Conservation (phyloP, 2,888 invertebrate species). For the Heterodera filipjevi region DNA sequence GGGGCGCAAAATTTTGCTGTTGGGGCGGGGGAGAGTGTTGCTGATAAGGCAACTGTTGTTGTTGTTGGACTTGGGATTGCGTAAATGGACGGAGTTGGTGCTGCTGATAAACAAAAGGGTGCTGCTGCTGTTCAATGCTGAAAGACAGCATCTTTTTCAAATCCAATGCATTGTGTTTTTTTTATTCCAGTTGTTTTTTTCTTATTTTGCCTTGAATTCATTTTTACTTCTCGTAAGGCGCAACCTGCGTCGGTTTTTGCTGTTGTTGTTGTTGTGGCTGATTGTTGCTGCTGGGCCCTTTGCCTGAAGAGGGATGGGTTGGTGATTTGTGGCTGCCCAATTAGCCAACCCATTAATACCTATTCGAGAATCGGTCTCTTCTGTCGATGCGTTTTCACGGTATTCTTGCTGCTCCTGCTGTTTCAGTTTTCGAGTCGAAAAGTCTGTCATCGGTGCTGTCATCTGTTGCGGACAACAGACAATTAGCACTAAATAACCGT, state of each 20-base stretch:
- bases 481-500: not conserved
- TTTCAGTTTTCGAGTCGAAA: not conserved
- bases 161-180: too few relatives aligned
- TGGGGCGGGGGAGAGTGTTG: not conserved
- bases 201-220: too few relatives aligned
- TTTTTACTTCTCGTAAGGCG: not conserved
- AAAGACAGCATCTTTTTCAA: too few relatives aligned
- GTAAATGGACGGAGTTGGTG: not conserved
- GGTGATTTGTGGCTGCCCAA: too few relatives aligned
- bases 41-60: conserved; percentile 1
- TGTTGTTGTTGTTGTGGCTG: not conserved
- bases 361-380: not conserved
- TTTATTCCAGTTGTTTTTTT: too few relatives aligned
- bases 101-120: not conserved
- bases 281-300: not conserved
- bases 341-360: not conserved
- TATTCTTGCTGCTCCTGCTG: too few relatives aligned
- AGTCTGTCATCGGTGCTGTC: not conserved
- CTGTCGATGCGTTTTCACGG: not conserved
- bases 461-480: not conserved
- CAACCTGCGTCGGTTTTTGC: not conserved
- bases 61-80: not conserved
- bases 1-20: not conserved
- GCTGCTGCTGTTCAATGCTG: too few relatives aligned
- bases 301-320: not conserved